Evolutionary conservation across 2,113 vertebrate genomes (phyloP).

Genomic region (Ploceus nigricollis): DNA sequence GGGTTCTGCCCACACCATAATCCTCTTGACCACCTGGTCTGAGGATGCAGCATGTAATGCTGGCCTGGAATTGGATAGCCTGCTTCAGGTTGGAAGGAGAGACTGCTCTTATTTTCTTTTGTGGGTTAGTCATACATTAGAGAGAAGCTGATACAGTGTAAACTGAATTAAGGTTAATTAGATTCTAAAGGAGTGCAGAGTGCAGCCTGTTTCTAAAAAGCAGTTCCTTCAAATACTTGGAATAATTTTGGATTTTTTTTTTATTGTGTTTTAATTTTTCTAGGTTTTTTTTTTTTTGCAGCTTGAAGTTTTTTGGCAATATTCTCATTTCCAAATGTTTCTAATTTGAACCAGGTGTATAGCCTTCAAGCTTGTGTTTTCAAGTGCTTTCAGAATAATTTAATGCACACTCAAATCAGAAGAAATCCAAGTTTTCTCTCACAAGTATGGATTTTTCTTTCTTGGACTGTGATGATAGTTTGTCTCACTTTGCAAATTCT

Average conservation of each 20-base stretch:
- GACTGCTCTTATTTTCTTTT: neutral
- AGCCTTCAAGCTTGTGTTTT: neutral
- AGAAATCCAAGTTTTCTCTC: neutral
- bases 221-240: neutral
- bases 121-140: neutral
- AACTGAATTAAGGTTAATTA: constrained; percentile 24
- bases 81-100: neutral
- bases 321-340: neutral
- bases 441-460: neutral
- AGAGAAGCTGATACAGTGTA: neutral
- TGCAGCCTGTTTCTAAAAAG: neutral
- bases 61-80: neutral
- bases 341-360: neutral
- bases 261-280: neutral
- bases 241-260: neutral
- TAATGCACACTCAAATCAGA: neutral
- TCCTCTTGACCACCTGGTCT: neutral
- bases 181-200: neutral
- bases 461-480: neutral
- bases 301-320: neutral
- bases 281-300: neutral
- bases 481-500: neutral
- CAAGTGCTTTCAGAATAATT: neutral
- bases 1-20: accelerated
- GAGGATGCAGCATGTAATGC: neutral